Evolutionary conservation across 2,113 vertebrate species (phyloP), one percentile per base, ranked within the genome.

Genomic region (Atractosteus spatula): DNA sequence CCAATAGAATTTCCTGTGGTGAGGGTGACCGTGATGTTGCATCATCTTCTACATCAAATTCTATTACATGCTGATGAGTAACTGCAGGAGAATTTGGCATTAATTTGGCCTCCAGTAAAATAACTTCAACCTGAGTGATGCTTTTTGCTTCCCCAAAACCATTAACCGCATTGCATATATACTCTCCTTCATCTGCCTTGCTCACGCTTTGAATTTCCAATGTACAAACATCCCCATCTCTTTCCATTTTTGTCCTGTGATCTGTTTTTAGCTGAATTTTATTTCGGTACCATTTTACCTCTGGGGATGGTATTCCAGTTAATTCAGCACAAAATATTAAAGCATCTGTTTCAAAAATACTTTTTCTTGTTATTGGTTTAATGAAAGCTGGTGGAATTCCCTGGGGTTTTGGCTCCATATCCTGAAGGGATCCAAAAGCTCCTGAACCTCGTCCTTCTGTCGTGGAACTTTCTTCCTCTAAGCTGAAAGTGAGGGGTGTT

Each of bases 41-140:
- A 5, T 79, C 81, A 77, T 92, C 89, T 76, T 97, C 95, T 71
- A 99, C 74, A 69, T 98, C 95, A 79, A 99, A 99, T 72, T 98
- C 94, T 91, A 99, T 98, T 71, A 99, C 86, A 16, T 99, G 97
- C 72, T 99, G 97, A 81, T 98, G 96, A n/a, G 94, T 98, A 69
- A 99, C 93, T 44, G 95, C 89, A 44, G 96, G 95, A 8, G 93
- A 95, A 13, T 94, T 86, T 3, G 92, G 94, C 82, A 96, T 85
- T 13, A 91, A 91, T 71, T 78, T 89, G 2, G 88, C 84, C 66
- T 94, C 94, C 70, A 92, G 94, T 8, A 94, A 92, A 44, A 94
- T 80, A 68, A 99, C 78, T 0, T 94, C 89, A 55, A 98, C 94
- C 6, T 92, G 83, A 1, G 94, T 91, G 5, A 94, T 89, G 82